phyloP scores from a whole-genome alignment of 2,113 vertebrate species.

The Oenanthe oenanthe region DNA sequence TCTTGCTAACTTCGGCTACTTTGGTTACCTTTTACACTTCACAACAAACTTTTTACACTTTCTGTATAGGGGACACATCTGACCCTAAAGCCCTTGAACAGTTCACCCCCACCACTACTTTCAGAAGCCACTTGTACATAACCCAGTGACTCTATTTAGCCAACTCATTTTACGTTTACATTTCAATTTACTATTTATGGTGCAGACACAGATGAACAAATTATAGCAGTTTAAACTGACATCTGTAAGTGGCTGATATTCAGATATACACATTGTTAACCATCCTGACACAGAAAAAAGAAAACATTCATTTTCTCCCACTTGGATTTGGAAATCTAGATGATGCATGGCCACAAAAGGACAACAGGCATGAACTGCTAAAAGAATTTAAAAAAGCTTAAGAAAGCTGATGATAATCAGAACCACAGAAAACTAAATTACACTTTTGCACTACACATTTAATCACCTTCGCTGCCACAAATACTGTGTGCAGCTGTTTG shows the following conservation, averaged over 20 bases:
- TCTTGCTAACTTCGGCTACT: background rate
- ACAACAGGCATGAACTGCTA: background rate
- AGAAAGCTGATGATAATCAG: background rate
- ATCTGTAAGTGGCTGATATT: background rate
- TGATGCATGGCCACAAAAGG: background rate
- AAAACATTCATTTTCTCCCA: background rate
- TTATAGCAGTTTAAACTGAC: background rate
- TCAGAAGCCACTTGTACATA: accelerated
- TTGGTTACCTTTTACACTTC: background rate
- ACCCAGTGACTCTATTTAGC: background rate
- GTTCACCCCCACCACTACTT: background rate
- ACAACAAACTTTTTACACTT: background rate
- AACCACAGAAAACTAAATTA: background rate
- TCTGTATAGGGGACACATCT: background rate
- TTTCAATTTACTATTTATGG: background rate
- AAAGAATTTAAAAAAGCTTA: background rate
- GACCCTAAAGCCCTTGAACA: background rate
- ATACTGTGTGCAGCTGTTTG: background rate
- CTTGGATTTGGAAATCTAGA: background rate
- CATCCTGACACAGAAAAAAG: background rate
- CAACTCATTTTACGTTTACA: background rate
- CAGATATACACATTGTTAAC: background rate
- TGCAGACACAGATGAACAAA: background rate
- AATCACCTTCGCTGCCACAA: background rate
- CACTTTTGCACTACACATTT: background rate